These are phyloP conservation scores for Sebastes kiyomatsui DNA, from an alignment of 2,797 vertebrate species.

Conservation along the genomic window DNA sequence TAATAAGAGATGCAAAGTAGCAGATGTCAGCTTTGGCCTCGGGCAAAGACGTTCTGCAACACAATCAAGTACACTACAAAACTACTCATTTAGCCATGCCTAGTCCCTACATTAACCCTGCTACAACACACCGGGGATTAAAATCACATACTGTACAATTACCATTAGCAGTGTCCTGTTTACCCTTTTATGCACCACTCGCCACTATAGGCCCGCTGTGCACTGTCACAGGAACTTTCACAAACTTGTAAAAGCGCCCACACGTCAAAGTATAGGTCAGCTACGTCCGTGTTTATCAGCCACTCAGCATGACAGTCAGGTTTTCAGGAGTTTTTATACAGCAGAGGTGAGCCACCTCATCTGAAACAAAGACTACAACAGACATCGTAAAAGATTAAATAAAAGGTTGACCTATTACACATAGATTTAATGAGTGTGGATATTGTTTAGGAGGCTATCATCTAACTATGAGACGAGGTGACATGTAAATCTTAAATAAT, in stretches of 20 bases:
- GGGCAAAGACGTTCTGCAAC: constrained; percentile 20
- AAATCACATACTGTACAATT: constrained; percentile 39
- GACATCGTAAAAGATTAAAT: not conserved
- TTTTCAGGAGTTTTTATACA: not conserved
- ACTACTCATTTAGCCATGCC: constrained; percentile 32
- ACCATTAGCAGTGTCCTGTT: constrained; percentile 50
- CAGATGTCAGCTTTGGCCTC: constrained; percentile 35
- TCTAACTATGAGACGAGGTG: not conserved
- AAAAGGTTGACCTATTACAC: not conserved
- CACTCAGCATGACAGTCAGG: not conserved
- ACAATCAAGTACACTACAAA: constrained; percentile 30
- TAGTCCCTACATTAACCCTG: constrained; percentile 36
- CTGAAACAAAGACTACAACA: not conserved
- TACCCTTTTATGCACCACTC: constrained; percentile 50
- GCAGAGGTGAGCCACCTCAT: not conserved
- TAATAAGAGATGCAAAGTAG: constrained; percentile 15
- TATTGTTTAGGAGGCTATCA: not conserved
- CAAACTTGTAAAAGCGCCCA: not conserved
- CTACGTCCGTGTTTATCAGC: not conserved
- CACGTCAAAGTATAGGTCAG: not conserved
- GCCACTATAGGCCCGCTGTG: not conserved
- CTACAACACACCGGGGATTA: constrained; percentile 39
- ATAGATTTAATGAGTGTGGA: not conserved
- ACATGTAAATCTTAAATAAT: not conserved
- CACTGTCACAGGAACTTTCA: not conserved